A percentile compares a stretch with the other conserved stretches of the same genome.
These are phyloP conservation scores for Trachurus trachurus DNA, from an alignment of 2,797 vertebrate species.

Conservation along the genomic window DNA sequence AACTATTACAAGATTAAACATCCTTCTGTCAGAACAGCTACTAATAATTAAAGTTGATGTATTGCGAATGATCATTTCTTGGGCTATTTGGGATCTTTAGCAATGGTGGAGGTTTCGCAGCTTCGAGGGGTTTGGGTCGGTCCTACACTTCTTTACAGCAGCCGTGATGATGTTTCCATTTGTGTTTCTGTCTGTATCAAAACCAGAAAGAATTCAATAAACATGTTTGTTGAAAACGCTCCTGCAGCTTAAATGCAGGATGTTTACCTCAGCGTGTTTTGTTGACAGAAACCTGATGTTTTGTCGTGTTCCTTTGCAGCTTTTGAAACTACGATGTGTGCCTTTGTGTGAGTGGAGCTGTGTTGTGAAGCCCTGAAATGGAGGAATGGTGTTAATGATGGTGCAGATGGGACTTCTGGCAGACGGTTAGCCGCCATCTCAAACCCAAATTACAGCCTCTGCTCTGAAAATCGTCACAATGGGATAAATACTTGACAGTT, in stretches of 20 bases:
- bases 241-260: neutral
- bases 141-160: neutral
- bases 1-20: too few relatives aligned
- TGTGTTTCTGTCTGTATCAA: neutral
- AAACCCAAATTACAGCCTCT: conserved; percentile 60
- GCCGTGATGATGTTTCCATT: neutral
- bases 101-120: too few relatives aligned
- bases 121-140: too few relatives aligned
- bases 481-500: conserved; percentile 1
- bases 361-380: conserved; percentile 22
- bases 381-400: conserved; percentile 38
- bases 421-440: conserved; percentile 25
- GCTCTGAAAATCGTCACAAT: conserved; percentile 28
- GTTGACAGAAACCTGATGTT: conserved; percentile 4
- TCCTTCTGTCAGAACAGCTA: too few relatives aligned
- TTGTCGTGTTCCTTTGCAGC: conserved; percentile 62
- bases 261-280: neutral
- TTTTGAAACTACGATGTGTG: neutral
- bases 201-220: conserved; percentile 18
- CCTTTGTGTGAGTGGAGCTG: conserved; percentile 30
- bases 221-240: neutral
- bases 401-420: conserved; percentile 43
- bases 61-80: too few relatives aligned
- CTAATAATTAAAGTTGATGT: too few relatives aligned
- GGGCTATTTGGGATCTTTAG: too few relatives aligned